Evolutionary conservation across 2,888 invertebrate species (phyloP), one percentile per base, ranked within the genome.

Genomic region (Pediacus dermestoides): DNA sequence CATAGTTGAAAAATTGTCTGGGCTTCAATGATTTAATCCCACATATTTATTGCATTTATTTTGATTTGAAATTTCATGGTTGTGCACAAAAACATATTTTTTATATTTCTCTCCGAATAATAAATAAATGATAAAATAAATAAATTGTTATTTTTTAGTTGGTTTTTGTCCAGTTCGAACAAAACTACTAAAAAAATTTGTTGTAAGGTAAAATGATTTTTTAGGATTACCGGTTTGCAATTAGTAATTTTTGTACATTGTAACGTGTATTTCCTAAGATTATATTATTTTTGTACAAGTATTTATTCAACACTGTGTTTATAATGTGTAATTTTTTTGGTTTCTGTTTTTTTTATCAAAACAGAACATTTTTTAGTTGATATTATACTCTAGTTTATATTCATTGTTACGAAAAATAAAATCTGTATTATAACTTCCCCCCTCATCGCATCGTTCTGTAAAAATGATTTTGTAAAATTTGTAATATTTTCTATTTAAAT

Each of bases 271-370:
- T n/a, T n/a, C n/a, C n/a, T n/a, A n/a, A 21, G n/a, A 21, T 7
- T n/a, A 45, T 39, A 45, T 53, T 52, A 53, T 56, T 56, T 56
- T 56, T 56, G 52, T 56, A 56, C 48, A 53, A 54, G 46, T 56
- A 56, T 54, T 54, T 54, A 53, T 53, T 56, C 47, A 48, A 41
- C n/a, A 7, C 21, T 7, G 44, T 47, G 49, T 51, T 40, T 39
- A n/a, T n/a, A n/a, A n/a, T n/a, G 47, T 46, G 35, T 39, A 35
- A 30, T 33, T 42, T n/a, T n/a, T n/a, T n/a, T n/a, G n/a, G 35
- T 43, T 36, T 42, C n/a, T 18, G n/a, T n/a, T 36, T 33, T 36
- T 36, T 41, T 40, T 42, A 40, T 44, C 32, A 32, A 38, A 38
- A 39, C 39, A 26, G 34, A 35, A 41, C 35, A 42, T 44, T 32